A percentile compares a stretch with the other conserved stretches of the same genome.
phyloP scores from a whole-genome alignment of 2,113 vertebrate genomes.

The Orthonyx spaldingii region DNA sequence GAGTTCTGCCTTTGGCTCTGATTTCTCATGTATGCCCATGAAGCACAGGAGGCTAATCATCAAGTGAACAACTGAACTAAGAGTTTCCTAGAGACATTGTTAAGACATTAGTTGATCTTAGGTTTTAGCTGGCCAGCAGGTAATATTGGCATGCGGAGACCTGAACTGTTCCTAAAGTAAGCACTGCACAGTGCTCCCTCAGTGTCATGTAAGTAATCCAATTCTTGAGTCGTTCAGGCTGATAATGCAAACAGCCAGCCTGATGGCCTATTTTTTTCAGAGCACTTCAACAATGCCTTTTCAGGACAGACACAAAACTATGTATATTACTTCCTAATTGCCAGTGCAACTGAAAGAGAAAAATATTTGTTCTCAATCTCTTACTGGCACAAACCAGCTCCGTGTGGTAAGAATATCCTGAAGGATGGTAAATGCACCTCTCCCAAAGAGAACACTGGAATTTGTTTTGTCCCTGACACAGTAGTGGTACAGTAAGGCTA shows the following conservation, averaged over 20 bases:
- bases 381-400: constrained; percentile 41
- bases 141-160: not conserved
- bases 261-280: constrained; percentile 56
- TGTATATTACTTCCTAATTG: constrained; percentile 50
- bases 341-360: constrained; percentile 28
- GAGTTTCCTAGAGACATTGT: not conserved
- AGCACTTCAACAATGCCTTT: constrained; percentile 56
- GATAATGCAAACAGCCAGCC: constrained; percentile 13
- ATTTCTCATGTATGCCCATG: not conserved
- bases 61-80: not conserved
- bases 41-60: not conserved
- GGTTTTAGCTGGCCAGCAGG: not conserved
- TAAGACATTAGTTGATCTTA: not conserved
- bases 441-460: not conserved
- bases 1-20: not conserved
- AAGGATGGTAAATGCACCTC: not conserved
- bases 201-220: constrained; percentile 15
- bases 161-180: not conserved
- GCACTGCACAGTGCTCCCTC: not conserved
- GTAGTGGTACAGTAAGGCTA: not conserved
- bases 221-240: not conserved
- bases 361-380: constrained; percentile 47
- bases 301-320: constrained; percentile 39
- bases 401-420: not conserved
- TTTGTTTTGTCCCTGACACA: not conserved